Percentiles rank a stretch among this genome's conserved stretches.
Evolutionary conservation across 2,113 vertebrate species (phyloP).

Genomic region (Ancistrus triradiatus): DNA sequence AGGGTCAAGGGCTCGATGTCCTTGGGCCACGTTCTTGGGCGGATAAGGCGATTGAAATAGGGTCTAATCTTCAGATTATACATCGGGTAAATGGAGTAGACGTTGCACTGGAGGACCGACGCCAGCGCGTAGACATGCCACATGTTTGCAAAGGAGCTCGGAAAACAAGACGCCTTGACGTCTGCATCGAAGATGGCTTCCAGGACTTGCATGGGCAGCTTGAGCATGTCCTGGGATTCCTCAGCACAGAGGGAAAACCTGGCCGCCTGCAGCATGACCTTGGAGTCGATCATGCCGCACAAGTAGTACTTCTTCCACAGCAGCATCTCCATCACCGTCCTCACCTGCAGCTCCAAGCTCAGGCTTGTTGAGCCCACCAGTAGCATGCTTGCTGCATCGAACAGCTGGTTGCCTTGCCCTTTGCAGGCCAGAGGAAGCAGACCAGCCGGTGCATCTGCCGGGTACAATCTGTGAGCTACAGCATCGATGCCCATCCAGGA

Average conservation of each 20-base stretch:
- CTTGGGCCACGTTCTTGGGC: constrained; percentile 70
- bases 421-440: constrained; percentile 84
- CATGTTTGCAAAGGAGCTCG: constrained; percentile 89
- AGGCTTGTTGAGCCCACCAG: constrained; percentile 78
- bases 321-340: constrained; percentile 92
- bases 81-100: constrained; percentile 95
- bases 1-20: constrained; percentile 67
- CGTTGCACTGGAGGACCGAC: constrained; percentile 82
- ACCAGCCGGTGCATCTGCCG: constrained; percentile 78
- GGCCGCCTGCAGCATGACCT: constrained; percentile 94
- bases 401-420: constrained; percentile 85
- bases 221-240: constrained; percentile 86
- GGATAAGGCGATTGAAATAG: constrained; percentile 88
- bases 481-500: constrained; percentile 80
- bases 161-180: constrained; percentile 91
- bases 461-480: constrained; percentile 79
- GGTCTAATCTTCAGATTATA: constrained; percentile 91
- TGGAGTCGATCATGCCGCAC: constrained; percentile 92
- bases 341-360: constrained; percentile 89
- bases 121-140: constrained; percentile 92
- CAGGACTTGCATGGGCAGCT: constrained; percentile 77
- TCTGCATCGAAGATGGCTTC: constrained; percentile 95
- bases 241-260: constrained; percentile 89
- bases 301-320: constrained; percentile 90
- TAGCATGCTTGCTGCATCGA: constrained; percentile 84